Percentiles rank a stretch among this genome's conserved stretches.
phyloP scores from a whole-genome alignment of 1,140 invertebrate species.

The Doryteuthis pealeii region DNA sequence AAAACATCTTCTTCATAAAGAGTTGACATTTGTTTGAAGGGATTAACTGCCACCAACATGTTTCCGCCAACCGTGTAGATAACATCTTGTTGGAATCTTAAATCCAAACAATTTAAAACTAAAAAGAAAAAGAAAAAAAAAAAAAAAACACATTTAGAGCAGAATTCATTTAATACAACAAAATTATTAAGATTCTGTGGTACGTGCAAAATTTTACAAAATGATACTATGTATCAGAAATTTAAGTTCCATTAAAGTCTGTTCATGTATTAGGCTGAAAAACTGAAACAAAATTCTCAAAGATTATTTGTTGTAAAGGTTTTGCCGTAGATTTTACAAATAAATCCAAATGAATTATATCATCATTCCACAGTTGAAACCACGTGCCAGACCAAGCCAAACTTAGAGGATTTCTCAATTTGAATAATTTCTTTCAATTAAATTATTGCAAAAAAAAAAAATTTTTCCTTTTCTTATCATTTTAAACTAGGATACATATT shows the following conservation, averaged over 20 bases:
- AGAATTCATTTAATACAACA: neutral
- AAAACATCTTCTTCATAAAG: slow-evolving; percentile 30
- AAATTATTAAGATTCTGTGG: neutral
- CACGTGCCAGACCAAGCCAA: no score
- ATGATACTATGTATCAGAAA: neutral
- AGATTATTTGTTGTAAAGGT: no score
- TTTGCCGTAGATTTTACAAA: no score
- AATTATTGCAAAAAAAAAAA: no score
- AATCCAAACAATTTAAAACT: slow-evolving; percentile 41
- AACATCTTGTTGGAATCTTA: slow-evolving; percentile 32
- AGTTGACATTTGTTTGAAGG: slow-evolving; percentile 37
- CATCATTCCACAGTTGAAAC: no score
- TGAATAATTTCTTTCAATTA: no score
- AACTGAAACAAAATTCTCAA: neutral
- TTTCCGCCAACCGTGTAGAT: slow-evolving; percentile 48
- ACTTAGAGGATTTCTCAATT: no score
- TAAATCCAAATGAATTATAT: no score
- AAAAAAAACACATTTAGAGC: neutral
- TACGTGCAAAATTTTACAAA: neutral
- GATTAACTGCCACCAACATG: slow-evolving; percentile 49
- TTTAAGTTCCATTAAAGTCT: neutral
- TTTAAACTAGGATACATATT: no score
- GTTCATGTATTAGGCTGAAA: neutral
- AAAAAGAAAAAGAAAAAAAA: slow-evolving; percentile 9
- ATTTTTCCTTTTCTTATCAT: no score